Evolutionary conservation across 2,113 vertebrate species (phyloP).

Genomic region (Orientallactaga bullata): DNA sequence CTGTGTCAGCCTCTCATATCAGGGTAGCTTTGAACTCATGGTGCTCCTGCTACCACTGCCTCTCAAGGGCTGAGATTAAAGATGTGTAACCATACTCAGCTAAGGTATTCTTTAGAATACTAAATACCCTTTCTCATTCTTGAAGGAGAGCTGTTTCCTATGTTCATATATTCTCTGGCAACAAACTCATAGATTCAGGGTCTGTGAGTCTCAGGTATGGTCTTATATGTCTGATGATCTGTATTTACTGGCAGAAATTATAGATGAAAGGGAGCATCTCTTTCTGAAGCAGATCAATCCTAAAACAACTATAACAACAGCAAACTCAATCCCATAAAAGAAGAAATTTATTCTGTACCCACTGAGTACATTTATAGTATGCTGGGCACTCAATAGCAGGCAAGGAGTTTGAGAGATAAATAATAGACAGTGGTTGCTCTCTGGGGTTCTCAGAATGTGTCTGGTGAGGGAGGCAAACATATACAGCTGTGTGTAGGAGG

Average conservation of each 20-base stretch:
- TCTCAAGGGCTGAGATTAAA: too few species aligned
- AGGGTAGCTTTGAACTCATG: too few species aligned
- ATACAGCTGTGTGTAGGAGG: neutral
- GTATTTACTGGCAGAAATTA: slow-evolving; percentile 20
- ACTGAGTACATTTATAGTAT: slow-evolving; percentile 37
- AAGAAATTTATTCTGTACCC: neutral
- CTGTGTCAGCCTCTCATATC: neutral
- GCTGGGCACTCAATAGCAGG: slow-evolving; percentile 1
- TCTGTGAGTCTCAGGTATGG: neutral
- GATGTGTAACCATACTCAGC: too few species aligned
- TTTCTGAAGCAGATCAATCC: slow-evolving; percentile 45
- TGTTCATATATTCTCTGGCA: neutral
- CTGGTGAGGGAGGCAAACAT: neutral
- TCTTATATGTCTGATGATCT: neutral
- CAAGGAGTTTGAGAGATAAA: neutral
- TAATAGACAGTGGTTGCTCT: slow-evolving; percentile 9
- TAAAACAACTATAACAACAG: slow-evolving; percentile 45
- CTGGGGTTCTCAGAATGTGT: neutral
- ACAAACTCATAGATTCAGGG: neutral
- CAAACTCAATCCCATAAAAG: slow-evolving; percentile 24
- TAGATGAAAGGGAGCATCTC: slow-evolving; percentile 35
- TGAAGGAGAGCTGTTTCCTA: neutral
- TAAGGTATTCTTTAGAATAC: neutral
- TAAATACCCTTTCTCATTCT: neutral
- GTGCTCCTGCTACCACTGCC: too few species aligned